A percentile compares a stretch with the other conserved stretches of the same genome.
Conservation (phyloP, 2,888 invertebrate genomes). For the Acleris holmiana region DNA sequence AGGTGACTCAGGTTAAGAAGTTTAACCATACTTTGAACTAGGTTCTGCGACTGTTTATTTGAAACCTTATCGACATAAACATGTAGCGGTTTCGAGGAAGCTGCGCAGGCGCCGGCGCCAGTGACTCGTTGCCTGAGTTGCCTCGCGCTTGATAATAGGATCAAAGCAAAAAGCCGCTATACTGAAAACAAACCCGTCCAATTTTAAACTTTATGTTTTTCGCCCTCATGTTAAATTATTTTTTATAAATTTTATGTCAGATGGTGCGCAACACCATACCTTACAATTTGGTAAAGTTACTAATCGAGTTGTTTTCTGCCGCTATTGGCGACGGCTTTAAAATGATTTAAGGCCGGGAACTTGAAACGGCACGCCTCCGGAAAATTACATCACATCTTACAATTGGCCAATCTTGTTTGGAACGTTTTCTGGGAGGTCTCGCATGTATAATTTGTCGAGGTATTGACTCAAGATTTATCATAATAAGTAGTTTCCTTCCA, state of each 20-base stretch:
- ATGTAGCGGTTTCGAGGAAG: neutral
- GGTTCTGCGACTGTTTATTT: too few relatives aligned
- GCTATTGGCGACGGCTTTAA: neutral
- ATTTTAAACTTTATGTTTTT: neutral
- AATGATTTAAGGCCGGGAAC: neutral
- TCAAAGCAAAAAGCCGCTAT: neutral
- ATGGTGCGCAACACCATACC: too few relatives aligned
- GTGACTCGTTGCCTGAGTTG: neutral
- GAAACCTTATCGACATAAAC: neutral
- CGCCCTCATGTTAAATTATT: too few relatives aligned
- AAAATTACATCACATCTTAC: neutral
- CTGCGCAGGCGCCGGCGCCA: slow-evolving; percentile 15
- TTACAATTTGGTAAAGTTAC: too few relatives aligned
- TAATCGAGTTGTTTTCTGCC: too few relatives aligned
- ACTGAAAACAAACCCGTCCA: neutral
- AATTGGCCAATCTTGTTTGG: slow-evolving; percentile 2
- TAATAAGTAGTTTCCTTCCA: slow-evolving; percentile 4
- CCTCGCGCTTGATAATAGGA: neutral
- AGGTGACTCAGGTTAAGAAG: too few relatives aligned
- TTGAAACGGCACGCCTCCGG: slow-evolving; percentile 1
- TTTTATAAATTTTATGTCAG: too few relatives aligned
- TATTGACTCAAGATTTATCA: slow-evolving; percentile 1
- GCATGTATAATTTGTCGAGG: neutral
- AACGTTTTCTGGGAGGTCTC: slow-evolving; percentile 11
- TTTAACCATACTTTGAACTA: too few relatives aligned